Base-by-base conservation (phyloP, 1,140 invertebrate species). In the Psilanteris sp. region DNA sequence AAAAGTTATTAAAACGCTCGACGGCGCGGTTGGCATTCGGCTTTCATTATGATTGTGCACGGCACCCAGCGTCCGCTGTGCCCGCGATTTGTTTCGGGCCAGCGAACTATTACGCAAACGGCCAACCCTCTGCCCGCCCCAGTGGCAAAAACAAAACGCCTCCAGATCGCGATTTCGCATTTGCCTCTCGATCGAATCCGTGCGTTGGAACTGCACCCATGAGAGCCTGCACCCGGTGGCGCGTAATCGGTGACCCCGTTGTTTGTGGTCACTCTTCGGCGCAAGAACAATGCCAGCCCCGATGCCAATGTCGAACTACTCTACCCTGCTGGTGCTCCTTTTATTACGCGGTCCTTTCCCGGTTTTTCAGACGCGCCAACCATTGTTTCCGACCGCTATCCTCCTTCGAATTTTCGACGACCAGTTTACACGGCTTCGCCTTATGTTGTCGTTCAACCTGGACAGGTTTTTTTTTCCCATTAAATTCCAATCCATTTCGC, bases 61-160 rank as follows among this genome's bases (percentile, higher is more conserved):
- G 46, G 36, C 41, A 50, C 36, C 50, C 41, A 66, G 20, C 29
- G 20, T 31, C 52, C 62, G 52, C 77, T 46, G 20, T 8, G 44
- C 6, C 41, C 73, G 66, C 79, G 59, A 87, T 77, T 87, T 87
- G 59, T 84, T 80, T 83, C 81, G 78, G 83, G 81, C 81, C 81
- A 87, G 66, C 84, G 85, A 88, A 79, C 83, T 81, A 83, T 83
- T 82, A 82, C 71, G 79, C 82, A 87, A 88, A 85, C 83, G 85
- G 74, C 80, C 86, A 79, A 79, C 84, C 87, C 84, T 70, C 85
- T 86, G 78, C 81, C 85, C 86, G 85, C 86, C 87, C 82, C 71
- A 73, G 55, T 79, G 70, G 75, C 59, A 79, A 87, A 85, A 88
- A 88, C 86, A 88, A 88, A 88, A 88, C 87, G 87, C 87, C 87